Conservation (phyloP, 2,113 vertebrate species). For the Nannobrachium achirus region DNA sequence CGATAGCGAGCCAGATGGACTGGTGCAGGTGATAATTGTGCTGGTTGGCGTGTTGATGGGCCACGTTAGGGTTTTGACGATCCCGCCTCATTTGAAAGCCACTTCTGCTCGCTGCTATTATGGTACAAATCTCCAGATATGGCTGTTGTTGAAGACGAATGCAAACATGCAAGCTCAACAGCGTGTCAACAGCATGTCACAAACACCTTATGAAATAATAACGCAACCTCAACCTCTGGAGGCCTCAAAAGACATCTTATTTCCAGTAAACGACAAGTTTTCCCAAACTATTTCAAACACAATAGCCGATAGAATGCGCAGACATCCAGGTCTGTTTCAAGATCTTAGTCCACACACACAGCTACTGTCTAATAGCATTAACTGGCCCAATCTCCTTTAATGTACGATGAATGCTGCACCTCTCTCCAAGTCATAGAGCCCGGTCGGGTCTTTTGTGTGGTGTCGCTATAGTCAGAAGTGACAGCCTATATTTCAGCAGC, state of each 20-base stretch:
- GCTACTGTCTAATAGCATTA: constrained; percentile 19
- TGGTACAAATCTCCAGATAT: constrained; percentile 30
- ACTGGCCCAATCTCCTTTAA: constrained; percentile 14
- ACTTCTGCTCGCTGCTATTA: constrained; percentile 22
- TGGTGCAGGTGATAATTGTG: constrained; percentile 68
- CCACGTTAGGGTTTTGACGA: constrained; percentile 46
- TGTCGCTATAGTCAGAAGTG: constrained; percentile 61
- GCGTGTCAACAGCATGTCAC: not conserved
- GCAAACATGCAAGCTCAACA: constrained; percentile 4
- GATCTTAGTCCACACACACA: constrained; percentile 14
- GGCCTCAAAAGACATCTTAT: not conserved
- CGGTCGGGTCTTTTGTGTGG: constrained; percentile 59
- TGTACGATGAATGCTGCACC: constrained; percentile 34
- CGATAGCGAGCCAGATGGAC: constrained; percentile 69
- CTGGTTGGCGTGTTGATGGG: constrained; percentile 62
- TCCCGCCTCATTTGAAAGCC: constrained; percentile 53
- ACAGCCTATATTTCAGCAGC: constrained; percentile 71
- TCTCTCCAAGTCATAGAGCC: constrained; percentile 41
- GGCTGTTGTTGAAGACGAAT: constrained; percentile 17
- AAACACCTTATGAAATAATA: not conserved
- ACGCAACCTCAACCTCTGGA: not conserved
- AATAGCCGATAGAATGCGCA: not conserved
- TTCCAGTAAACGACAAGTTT: constrained; percentile 7
- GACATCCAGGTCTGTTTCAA: constrained; percentile 11
- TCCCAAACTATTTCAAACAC: not conserved